Base-by-base conservation (phyloP, 2,888 invertebrate genomes). In the Metellina segmentata region DNA sequence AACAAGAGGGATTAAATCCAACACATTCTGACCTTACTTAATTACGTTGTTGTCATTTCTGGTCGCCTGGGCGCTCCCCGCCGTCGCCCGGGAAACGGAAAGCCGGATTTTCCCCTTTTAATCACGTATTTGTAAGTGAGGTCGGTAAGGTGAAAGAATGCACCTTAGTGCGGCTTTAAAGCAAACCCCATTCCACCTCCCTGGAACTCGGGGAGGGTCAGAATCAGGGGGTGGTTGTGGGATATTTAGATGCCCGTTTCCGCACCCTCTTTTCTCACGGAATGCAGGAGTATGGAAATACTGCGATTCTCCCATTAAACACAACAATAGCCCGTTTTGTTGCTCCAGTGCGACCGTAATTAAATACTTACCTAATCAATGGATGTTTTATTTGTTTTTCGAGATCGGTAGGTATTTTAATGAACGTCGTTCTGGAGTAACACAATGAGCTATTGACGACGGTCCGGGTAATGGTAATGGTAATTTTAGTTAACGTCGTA, bases 1-100 rank as follows among this genome's bases (percentile, higher is more conserved):
- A 88, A 88, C 88, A 81, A 81, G 88, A 81, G 48, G 88, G 81
- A 81, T 88, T 88, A 88, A 81, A 75, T 48, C 49, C 88, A 88
- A 75, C 75, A 70, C 88, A 74, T 88, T 81, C 88, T 88, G 88
- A 88, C 81, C 88, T 74, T 81, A 88, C 88, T 88, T 88, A 88
- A 88, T 88, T 88, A 88, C 74, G 81, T 69, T 81, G 88, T 88
- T 88, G 88, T 88, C 87, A 78, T 88, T 88, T 81, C 78, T 53
- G 78, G 86, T 86, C 52, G 71, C 79, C 88, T 88, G 81, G 88
- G 81, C 61, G 77, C 61, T 77, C 13, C 19, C 70, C n/a, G 70
- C 34, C 34, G 77, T 48, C 52, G 81, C 72, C 81, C 71, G 53
- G 81, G 53, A 16, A 34, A 72, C n/a, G 7, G 85, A 72, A 74